Percentiles rank a stretch among this genome's conserved stretches.
These are phyloP conservation scores for Spicauda simplicius DNA, from an alignment of 2,888 invertebrate genomes.

Conservation along the genomic window DNA sequence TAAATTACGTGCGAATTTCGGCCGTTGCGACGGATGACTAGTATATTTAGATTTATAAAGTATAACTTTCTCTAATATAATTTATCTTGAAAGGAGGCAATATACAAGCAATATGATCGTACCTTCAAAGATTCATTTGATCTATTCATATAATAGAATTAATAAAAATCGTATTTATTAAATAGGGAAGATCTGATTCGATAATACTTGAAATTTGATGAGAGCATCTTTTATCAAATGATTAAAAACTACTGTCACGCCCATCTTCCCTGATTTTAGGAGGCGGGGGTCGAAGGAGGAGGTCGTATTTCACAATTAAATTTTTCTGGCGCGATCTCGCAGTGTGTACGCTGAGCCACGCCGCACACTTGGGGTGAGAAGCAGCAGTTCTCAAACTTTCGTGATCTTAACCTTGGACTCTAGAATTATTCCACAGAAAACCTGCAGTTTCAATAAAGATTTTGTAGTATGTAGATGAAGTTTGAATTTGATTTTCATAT, in stretches of 20 bases:
- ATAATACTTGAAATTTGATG: conserved; percentile 10
- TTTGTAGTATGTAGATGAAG: too few species aligned
- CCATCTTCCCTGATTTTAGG: conserved; percentile 49
- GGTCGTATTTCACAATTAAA: conserved; percentile 80
- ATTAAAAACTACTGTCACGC: conserved; percentile 45
- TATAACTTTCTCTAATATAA: neutral
- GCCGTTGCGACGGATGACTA: too few species aligned
- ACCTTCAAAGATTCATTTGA: neutral
- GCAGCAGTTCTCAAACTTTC: conserved; percentile 57
- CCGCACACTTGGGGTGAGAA: conserved; percentile 61
- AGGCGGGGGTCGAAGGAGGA: conserved; percentile 45
- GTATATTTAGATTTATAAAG: too few species aligned
- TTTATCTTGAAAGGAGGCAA: too few species aligned
- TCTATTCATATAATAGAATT: neutral
- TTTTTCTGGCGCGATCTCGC: conserved; percentile 78
- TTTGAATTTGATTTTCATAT: too few species aligned
- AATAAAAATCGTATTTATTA: neutral
- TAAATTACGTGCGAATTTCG: too few species aligned
- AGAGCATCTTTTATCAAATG: conserved; percentile 6
- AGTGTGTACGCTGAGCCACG: conserved; percentile 72
- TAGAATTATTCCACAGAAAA: neutral
- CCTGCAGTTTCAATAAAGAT: too few species aligned
- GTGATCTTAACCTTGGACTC: conserved; percentile 5
- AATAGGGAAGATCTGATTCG: conserved; percentile 2
- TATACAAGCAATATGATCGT: too few species aligned